These are phyloP conservation scores for Coregonus ussuriensis DNA, from an alignment of 2,797 vertebrate species.

Conservation along the genomic window DNA sequence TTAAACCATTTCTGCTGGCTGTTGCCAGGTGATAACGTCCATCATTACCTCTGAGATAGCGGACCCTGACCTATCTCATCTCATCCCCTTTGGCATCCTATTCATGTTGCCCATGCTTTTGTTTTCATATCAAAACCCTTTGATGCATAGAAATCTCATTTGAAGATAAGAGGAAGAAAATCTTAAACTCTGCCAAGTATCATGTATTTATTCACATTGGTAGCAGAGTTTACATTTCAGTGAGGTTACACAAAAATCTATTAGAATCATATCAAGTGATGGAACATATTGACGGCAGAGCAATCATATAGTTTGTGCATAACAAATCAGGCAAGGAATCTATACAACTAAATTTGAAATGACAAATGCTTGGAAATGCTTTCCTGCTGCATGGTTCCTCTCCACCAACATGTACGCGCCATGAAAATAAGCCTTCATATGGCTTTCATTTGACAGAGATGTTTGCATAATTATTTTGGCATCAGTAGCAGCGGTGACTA, in stretches of 20 bases:
- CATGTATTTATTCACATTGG: too few relatives aligned
- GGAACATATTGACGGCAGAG: too few relatives aligned
- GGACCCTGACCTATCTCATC: background rate
- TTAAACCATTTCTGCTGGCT: background rate
- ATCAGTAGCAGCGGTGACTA: slow-evolving; percentile 62
- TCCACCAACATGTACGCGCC: background rate
- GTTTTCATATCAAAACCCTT: background rate
- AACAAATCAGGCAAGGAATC: too few relatives aligned
- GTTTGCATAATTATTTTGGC: slow-evolving; percentile 68
- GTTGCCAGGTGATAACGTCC: background rate
- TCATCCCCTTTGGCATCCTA: background rate
- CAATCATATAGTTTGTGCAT: too few relatives aligned
- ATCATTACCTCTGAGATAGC: background rate
- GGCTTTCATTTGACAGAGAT: slow-evolving; percentile 67
- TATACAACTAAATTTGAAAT: too few relatives aligned
- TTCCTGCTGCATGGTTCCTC: background rate
- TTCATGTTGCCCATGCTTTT: background rate
- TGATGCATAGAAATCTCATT: background rate
- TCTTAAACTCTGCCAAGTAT: too few relatives aligned
- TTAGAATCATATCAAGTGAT: too few relatives aligned
- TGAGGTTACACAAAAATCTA: too few relatives aligned
- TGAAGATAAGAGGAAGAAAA: too few relatives aligned
- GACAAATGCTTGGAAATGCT: too few relatives aligned
- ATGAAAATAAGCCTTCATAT: slow-evolving; percentile 53
- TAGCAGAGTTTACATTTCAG: too few relatives aligned